Evolutionary conservation across 64 coral and sea anemone genomes (phyloP).

Genomic region (Actinia equina): DNA sequence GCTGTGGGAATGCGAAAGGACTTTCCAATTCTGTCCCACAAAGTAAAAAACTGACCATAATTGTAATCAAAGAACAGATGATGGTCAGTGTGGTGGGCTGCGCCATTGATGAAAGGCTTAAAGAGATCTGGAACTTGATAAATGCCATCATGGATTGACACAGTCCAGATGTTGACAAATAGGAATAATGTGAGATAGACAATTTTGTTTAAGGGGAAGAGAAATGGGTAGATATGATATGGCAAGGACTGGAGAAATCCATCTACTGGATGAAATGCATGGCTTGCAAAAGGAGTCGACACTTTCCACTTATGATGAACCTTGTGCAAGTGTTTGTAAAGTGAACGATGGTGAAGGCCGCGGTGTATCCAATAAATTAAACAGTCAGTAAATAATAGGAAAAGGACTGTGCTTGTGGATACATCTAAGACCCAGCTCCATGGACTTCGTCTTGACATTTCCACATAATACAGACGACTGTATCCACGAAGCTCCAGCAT

Average conservation of each 20-base stretch:
- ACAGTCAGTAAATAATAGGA: conserved; percentile 81
- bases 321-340: conserved; percentile 91
- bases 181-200: conserved; percentile 79
- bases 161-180: conserved; percentile 92
- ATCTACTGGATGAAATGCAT: conserved; percentile 93
- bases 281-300: conserved; percentile 90
- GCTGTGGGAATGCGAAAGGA: conserved; percentile 65
- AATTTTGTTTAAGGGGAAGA: conserved; percentile 84
- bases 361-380: conserved; percentile 96
- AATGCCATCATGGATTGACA: conserved; percentile 93
- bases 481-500: conserved; percentile 75
- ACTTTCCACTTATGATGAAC: conserved; percentile 94
- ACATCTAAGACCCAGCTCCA: conserved; percentile 38
- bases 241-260: conserved; percentile 84
- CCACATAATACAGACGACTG: conserved; percentile 51
- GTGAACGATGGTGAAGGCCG: conserved; percentile 75
- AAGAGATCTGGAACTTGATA: conserved; percentile 76
- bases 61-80: conserved; percentile 79
- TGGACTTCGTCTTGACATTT: conserved; percentile 5
- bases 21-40: conserved; percentile 86
- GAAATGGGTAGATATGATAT: conserved; percentile 85
- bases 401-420: conserved; percentile 31
- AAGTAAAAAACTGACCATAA: conserved; percentile 92
- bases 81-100: conserved; percentile 92
- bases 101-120: conserved; percentile 69